Base-by-base conservation (phyloP, 2,888 invertebrate species). In the Andricus quercusramuli region DNA sequence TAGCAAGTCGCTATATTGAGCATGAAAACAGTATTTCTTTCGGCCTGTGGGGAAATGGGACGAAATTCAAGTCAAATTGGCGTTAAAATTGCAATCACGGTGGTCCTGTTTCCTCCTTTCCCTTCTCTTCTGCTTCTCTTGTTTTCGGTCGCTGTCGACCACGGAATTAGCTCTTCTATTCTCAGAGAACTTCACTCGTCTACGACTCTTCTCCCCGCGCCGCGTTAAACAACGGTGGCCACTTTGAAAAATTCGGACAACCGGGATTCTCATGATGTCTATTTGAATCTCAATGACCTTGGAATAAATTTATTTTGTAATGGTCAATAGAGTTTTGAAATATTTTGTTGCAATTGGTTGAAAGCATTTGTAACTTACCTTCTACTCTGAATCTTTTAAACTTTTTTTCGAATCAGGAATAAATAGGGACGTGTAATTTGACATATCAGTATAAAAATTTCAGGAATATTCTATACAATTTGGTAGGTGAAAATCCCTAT, bases 71-170 rank as follows among this genome's bases (percentile, higher is more conserved):
- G 91, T 92, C 89, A 91, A 92, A 92, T 92, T 92, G 92, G 90
- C 92, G 92, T 92, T 91, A 91, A 92, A 92, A 92, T 92, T 92
- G 91, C 92, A 91, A 91, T 91, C 92, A 89, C 86, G 92, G 92
- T 92, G 92, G 92, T 92, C 92, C 86, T 87, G 85, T 83, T 84
- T 80, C 82, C 82, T 82, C 83, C 84, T 83, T 78, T 66, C 44
- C 78, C 81, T 80, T 67, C 77, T 22, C 56, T 51, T 78, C 67
- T 80, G 74, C 32, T 74, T 79, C 78, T 78, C 83, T 68, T 78
- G 44, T 77, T 80, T 80, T 79, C 80, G 67, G 79, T 67, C 79
- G 81, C 78, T 82, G 86, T 84, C 88, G 86, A 87, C 86, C 90
- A 91, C 91, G 87, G 88, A 92, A 91, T 92, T 92, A 92, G 91